A percentile compares a stretch with the other conserved stretches of the same genome.
phyloP scores from a whole-genome alignment of 2,888 invertebrate species.

The Drosophila helvetica region DNA sequence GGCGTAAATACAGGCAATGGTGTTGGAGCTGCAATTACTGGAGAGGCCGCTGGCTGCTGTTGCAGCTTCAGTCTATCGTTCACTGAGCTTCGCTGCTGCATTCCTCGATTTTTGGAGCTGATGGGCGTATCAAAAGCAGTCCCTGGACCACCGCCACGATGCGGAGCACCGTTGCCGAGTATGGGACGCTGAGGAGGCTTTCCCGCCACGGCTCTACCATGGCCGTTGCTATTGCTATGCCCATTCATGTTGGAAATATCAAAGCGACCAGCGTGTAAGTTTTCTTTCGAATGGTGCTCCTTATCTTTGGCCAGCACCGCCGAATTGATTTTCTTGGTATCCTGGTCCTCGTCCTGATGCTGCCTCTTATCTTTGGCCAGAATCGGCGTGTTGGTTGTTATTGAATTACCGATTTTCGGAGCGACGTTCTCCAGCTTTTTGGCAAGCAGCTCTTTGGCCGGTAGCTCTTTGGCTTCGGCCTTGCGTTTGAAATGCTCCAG shows the following conservation, averaged over 20 bases:
- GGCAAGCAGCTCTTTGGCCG: not conserved
- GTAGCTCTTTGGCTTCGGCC: not conserved
- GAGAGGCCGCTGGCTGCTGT: conserved; percentile 51
- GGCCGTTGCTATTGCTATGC: conserved; percentile 41
- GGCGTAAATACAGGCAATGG: conserved; percentile 33
- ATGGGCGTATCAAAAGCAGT: not conserved
- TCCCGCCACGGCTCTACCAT: conserved; percentile 11
- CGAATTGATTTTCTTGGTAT: not conserved
- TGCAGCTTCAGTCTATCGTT: conserved; percentile 62
- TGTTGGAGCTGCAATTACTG: conserved; percentile 39
- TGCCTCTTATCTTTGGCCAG: conserved; percentile 8
- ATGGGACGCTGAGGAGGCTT: conserved; percentile 62
- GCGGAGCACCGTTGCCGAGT: conserved; percentile 57
- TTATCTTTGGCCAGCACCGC: conserved; percentile 10
- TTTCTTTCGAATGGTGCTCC: conserved; percentile 31
- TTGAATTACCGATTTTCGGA: not conserved
- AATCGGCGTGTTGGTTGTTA: not conserved
- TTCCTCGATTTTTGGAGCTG: conserved; percentile 11
- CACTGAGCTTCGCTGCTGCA: conserved; percentile 54
- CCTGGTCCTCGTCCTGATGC: conserved; percentile 24
- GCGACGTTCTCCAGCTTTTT: conserved; percentile 18
- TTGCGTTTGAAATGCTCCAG: conserved; percentile 6
- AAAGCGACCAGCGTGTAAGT: not conserved
- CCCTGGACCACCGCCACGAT: conserved; percentile 13
- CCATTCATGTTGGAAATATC: conserved; percentile 40